These are phyloP conservation scores for Leptinotarsa rubiginosa DNA, from an alignment of 2,888 invertebrate species.

Conservation along the genomic window DNA sequence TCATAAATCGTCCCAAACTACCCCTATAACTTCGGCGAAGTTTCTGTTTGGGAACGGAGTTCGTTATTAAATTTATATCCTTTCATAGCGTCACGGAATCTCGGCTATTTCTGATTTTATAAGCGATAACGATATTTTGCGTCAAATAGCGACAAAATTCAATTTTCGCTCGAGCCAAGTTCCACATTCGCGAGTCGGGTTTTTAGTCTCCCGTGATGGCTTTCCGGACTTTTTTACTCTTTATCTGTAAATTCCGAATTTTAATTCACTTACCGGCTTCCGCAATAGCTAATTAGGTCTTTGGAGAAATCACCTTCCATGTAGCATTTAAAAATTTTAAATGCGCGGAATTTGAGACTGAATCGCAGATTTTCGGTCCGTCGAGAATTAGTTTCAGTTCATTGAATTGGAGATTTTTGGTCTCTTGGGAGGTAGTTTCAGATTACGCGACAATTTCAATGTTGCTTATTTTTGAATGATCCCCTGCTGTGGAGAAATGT, in stretches of 20 bases:
- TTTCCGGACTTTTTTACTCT: not conserved
- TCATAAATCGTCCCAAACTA: slow-evolving; percentile 2
- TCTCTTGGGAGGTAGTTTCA: no score
- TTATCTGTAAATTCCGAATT: not conserved
- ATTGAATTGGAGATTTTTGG: no score
- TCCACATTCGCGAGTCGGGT: not conserved
- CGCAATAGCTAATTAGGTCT: slow-evolving; percentile 2
- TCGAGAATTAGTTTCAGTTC: no score
- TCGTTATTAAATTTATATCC: slow-evolving; percentile 16
- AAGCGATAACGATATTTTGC: slow-evolving; percentile 23
- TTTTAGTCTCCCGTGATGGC: not conserved
- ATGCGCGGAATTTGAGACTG: not conserved
- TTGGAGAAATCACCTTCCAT: not conserved
- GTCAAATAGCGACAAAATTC: slow-evolving; percentile 26
- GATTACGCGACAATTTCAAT: no score
- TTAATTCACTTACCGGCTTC: not conserved
- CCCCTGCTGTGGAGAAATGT: no score
- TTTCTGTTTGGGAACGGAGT: slow-evolving; percentile 4
- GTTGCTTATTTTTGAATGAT: no score
- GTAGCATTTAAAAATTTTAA: not conserved
- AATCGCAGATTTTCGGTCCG: not conserved
- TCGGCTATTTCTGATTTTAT: slow-evolving; percentile 21
- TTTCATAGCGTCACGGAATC: slow-evolving; percentile 16
- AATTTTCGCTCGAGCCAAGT: slow-evolving; percentile 9
- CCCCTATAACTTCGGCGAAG: not conserved